Evolutionary conservation across 92 coral and sea anemone genomes (phyloP).

Genomic region (Montipora capitata): DNA sequence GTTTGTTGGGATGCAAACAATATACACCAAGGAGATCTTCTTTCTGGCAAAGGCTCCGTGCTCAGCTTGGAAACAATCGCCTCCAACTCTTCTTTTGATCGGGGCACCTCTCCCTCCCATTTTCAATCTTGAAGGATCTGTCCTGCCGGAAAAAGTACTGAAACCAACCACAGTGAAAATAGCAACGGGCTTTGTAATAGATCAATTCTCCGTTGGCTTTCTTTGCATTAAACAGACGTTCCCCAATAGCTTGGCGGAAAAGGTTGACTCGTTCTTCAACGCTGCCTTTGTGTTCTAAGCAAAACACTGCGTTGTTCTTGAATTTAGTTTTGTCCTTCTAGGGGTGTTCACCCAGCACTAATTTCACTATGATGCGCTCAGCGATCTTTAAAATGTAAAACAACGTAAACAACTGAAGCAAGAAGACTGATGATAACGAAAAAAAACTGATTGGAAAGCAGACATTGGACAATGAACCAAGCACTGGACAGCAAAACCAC

Average conservation of each 20-base stretch:
- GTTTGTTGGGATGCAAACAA: background rate
- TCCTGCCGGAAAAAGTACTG: slow-evolving; percentile 85
- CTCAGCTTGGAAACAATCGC: background rate
- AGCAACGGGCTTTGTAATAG: slow-evolving; percentile 72
- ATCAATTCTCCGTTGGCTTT: slow-evolving; percentile 68
- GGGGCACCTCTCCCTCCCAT: background rate
- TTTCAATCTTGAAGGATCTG: background rate
- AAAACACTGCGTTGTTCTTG: slow-evolving; percentile 66
- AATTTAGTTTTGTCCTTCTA: slow-evolving; percentile 73
- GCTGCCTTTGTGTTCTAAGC: slow-evolving; percentile 35
- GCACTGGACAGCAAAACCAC: background rate
- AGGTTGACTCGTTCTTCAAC: slow-evolving; percentile 57
- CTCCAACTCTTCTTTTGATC: background rate
- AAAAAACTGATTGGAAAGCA: background rate
- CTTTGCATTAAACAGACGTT: slow-evolving; percentile 75
- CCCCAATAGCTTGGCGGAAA: slow-evolving; percentile 60
- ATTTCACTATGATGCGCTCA: slow-evolving; percentile 68
- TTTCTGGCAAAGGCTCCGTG: background rate
- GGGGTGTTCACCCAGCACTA: slow-evolving; percentile 65
- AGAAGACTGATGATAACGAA: slow-evolving; percentile 11
- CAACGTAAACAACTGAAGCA: slow-evolving; percentile 66
- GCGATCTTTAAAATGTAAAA: slow-evolving; percentile 74
- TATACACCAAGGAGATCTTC: background rate
- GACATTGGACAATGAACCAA: background rate
- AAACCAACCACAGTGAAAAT: slow-evolving; percentile 82